Conservation (phyloP, 2,888 invertebrate species). For the Scaptomyza reducta region DNA sequence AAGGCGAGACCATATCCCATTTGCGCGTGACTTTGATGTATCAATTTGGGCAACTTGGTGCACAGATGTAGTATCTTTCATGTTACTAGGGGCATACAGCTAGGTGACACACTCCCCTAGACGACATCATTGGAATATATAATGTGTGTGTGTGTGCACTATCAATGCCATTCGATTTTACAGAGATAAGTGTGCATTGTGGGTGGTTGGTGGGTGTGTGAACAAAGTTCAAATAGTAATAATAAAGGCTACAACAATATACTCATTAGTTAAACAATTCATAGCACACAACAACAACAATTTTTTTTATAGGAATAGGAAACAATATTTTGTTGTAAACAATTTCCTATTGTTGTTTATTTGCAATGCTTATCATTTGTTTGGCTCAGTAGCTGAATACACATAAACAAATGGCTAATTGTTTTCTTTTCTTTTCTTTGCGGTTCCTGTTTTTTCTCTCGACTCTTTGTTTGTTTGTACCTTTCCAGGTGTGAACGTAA, state of each 20-base stretch:
- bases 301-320: conserved; percentile 27
- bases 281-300: conserved; percentile 39
- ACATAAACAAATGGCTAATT: conserved; percentile 56
- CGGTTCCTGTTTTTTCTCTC: conserved; percentile 3
- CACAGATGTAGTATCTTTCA: too few relatives aligned
- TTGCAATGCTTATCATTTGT: conserved; percentile 59
- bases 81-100: background rate
- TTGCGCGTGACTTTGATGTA: conserved; percentile 47
- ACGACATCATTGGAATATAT: conserved; percentile 48
- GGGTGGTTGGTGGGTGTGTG: conserved; percentile 10
- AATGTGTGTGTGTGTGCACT: conserved; percentile 16
- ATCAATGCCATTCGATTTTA: conserved; percentile 11
- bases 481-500: conserved; percentile 43
- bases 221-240: conserved; percentile 14
- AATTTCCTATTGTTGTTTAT: conserved; percentile 57
- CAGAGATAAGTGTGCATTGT: conserved; percentile 9
- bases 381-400: conserved; percentile 37
- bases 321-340: conserved; percentile 40
- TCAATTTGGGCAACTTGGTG: too few relatives aligned
- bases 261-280: conserved; percentile 51
- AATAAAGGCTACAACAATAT: conserved; percentile 33
- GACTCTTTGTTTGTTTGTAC: conserved; percentile 10
- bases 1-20: conserved; percentile 30
- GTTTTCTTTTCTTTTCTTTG: conserved; percentile 23
- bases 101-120: too few relatives aligned